phyloP scores from a whole-genome alignment of 2,888 invertebrate species.

The Allacma fusca region DNA sequence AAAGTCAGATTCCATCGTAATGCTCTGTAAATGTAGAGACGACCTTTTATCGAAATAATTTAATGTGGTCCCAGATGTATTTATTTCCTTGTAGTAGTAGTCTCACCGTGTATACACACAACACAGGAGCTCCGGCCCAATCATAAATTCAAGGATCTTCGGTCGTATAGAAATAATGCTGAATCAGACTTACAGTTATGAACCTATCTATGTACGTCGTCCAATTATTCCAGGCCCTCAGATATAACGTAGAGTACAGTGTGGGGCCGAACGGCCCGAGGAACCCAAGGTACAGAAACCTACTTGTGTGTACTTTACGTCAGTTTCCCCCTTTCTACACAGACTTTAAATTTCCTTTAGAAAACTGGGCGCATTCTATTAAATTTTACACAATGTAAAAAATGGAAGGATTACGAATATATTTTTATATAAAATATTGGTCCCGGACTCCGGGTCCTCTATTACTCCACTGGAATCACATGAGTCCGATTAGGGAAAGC shows the following conservation, averaged over 20 bases:
- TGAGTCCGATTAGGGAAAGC: constrained; percentile 27
- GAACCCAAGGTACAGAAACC: not conserved
- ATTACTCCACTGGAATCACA: not conserved
- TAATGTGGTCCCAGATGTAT: constrained; percentile 28
- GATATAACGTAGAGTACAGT: no score
- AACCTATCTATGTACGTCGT: no score
- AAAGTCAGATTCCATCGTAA: constrained; percentile 39
- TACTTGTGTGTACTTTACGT: not conserved
- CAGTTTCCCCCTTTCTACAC: constrained; percentile 6
- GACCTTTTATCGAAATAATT: constrained; percentile 42
- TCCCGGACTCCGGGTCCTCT: not conserved
- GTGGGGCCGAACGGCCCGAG: no score
- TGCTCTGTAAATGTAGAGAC: constrained; percentile 36
- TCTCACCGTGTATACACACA: no score
- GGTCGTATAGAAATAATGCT: constrained; percentile 22
- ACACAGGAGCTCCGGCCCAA: not conserved
- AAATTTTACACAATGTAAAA: constrained; percentile 37
- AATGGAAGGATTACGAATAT: constrained; percentile 40
- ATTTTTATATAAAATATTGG: constrained; percentile 41
- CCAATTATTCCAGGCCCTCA: no score
- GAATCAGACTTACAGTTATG: not conserved
- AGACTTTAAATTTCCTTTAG: not conserved
- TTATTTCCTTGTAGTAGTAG: not conserved
- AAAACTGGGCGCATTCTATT: constrained; percentile 21
- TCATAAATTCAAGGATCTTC: constrained; percentile 41